Percentiles rank a stretch among this genome's conserved stretches.
Conservation (phyloP, 2,888 invertebrate species). For the Branchipolynoe longqiensis region DNA sequence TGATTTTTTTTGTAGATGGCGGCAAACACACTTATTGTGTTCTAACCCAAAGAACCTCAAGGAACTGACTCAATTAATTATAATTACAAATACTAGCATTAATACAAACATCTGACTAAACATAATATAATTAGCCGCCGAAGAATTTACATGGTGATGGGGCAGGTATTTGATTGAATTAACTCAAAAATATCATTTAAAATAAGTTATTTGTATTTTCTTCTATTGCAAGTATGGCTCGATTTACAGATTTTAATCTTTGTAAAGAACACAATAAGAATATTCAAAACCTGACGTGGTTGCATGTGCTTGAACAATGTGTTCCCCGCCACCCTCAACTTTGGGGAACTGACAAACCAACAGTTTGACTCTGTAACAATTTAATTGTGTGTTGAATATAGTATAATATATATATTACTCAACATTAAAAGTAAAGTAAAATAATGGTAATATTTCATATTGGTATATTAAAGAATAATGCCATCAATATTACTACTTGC, state of each 20-base stretch:
- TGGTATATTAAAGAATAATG: too few relatives aligned
- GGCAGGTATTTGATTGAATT: background rate
- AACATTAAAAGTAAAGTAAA: background rate
- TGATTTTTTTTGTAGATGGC: background rate
- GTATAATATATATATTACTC: background rate
- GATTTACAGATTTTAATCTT: too few relatives aligned
- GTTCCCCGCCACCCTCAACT: too few relatives aligned
- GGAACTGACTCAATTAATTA: too few relatives aligned
- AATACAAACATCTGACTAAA: too few relatives aligned
- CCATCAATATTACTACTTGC: too few relatives aligned
- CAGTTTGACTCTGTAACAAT: background rate
- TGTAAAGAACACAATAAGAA: conserved; percentile 44
- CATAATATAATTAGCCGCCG: background rate
- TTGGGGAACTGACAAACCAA: background rate
- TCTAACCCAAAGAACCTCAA: background rate
- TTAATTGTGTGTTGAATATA: background rate
- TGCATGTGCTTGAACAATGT: conserved; percentile 12
- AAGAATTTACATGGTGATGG: background rate
- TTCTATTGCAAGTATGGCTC: too few relatives aligned
- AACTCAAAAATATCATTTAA: background rate
- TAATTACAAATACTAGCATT: too few relatives aligned
- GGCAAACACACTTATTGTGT: conserved; percentile 14
- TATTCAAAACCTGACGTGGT: background rate
- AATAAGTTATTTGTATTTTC: too few relatives aligned
- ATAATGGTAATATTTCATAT: background rate